These are phyloP conservation scores for Acanthochromis polyacanthus DNA, from an alignment of 2,113 vertebrate genomes.

Conservation along the genomic window DNA sequence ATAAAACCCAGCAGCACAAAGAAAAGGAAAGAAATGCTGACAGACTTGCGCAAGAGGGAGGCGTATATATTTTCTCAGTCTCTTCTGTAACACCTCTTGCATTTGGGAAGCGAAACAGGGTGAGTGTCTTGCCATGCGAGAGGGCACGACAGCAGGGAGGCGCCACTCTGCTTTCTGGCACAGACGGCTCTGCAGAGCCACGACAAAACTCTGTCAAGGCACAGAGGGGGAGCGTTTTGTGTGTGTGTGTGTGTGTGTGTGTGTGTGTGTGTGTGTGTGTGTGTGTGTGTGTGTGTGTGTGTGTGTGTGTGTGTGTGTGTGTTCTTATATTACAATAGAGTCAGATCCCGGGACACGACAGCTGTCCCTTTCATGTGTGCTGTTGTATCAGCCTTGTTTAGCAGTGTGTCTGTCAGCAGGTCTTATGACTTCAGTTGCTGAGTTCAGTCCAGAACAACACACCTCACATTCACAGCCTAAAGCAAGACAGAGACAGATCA, in stretches of 20 bases:
- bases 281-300: conserved; percentile 5
- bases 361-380: conserved; percentile 60
- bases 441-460: conserved; percentile 24
- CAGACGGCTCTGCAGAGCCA: conserved; percentile 52
- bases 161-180: conserved; percentile 58
- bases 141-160: conserved; percentile 45
- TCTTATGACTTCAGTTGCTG: conserved; percentile 49
- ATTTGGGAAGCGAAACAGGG: conserved; percentile 20
- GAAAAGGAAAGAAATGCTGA: background rate
- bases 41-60: background rate
- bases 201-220: conserved; percentile 44
- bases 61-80: background rate
- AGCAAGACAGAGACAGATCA: background rate
- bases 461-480: conserved; percentile 1
- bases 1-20: conserved; percentile 1
- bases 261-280: conserved; percentile 3
- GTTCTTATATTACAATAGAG: conserved; percentile 51
- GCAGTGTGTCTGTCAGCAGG: conserved; percentile 61
- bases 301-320: background rate
- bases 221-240: background rate
- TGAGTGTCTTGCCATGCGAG: conserved; percentile 38
- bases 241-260: conserved; percentile 4
- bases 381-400: conserved; percentile 35
- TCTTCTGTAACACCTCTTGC: background rate
- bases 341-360: conserved; percentile 46